Evolutionary conservation across 1,140 invertebrate genomes (phyloP), one percentile per base, ranked within the genome.

Genomic region (Armadillidium nasatum): DNA sequence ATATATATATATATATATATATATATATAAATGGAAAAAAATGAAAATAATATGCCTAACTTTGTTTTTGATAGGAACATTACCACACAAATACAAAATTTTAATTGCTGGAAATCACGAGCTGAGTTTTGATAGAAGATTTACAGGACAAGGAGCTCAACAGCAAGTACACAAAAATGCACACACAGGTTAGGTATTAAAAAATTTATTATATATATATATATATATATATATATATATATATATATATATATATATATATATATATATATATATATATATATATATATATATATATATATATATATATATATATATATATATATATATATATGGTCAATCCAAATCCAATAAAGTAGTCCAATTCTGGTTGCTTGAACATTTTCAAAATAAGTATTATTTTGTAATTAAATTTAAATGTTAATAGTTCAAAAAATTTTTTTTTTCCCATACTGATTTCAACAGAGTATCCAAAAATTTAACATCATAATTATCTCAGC

Each of bases 31-130:
- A n/a, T n/a, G n/a, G n/a, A n/a, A n/a, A n/a, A n/a, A n/a, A n/a
- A n/a, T n/a, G n/a, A n/a, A n/a, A n/a, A n/a, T n/a, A n/a, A n/a
- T n/a, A n/a, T n/a, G n/a, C n/a, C n/a, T n/a, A n/a, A n/a, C 33
- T 77, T 73, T 75, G 71, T 82, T 76, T 81, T 76, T 84, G 84
- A 78, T 79, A 90, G 90, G 87, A 72, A 87, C 85, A 75, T 85
- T 94, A 81, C 92, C 92, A 23, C 93, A 95, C 83, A 90, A 90
- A 82, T 86, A 93, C 82, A 95, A 95, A 85, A 88, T 95, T 77
- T 91, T 94, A 0, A 94, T 95, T 82, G 92, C 93, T 74, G 94
- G 94, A 66, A 95, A 95, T 86, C 93, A 95, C 86, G 94, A 95
- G 82, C 85, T 94, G 7, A 93, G 91, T 81, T 94, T 95, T 84